phyloP scores from a whole-genome alignment of 2,113 vertebrate species.

The Puntigrus tetrazona region DNA sequence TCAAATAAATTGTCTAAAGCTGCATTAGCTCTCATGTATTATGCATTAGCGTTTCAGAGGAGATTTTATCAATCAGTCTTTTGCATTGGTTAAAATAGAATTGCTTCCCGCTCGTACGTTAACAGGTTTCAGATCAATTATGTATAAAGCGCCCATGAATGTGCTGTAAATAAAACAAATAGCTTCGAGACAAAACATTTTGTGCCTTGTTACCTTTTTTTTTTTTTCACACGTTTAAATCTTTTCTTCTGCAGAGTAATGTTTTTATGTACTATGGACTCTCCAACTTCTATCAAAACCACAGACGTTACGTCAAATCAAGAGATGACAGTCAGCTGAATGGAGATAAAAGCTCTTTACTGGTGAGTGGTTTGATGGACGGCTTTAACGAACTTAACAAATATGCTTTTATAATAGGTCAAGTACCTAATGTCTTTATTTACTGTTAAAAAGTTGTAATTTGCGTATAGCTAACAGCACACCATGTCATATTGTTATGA shows the following conservation, averaged over 20 bases:
- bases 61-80: not conserved
- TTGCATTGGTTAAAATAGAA: not conserved
- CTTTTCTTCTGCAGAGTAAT: slow-evolving; percentile 79
- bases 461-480: not conserved
- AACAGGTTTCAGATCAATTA: not conserved
- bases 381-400: not conserved
- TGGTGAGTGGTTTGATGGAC: slow-evolving; percentile 66
- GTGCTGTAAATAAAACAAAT: not conserved
- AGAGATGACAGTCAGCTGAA: slow-evolving; percentile 97
- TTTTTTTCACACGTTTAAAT: not conserved
- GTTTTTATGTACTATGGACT: slow-evolving; percentile 99
- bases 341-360: slow-evolving; percentile 81
- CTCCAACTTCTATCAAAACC: slow-evolving; percentile 99
- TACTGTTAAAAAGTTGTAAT: not conserved
- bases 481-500: not conserved
- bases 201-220: not conserved
- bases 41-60: slow-evolving; percentile 31
- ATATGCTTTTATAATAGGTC: not conserved
- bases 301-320: slow-evolving; percentile 96
- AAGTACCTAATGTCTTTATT: not conserved
- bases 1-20: not conserved
- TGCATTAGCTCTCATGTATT: slow-evolving; percentile 33
- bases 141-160: not conserved
- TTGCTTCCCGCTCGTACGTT: not conserved
- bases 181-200: not conserved